Conservation (phyloP, 1,140 invertebrate genomes). For the Vanessa atalanta region DNA sequence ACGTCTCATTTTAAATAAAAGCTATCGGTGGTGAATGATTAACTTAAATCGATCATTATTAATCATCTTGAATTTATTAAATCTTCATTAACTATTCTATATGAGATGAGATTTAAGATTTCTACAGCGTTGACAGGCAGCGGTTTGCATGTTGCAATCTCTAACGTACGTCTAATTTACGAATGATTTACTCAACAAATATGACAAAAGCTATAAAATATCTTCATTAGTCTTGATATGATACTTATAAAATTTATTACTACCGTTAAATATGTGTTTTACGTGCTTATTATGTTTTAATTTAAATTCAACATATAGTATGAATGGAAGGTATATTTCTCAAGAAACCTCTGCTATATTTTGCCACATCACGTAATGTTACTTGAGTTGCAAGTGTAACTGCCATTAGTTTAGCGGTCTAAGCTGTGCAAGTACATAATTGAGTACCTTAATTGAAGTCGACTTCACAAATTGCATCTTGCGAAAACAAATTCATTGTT, state of each 20-base stretch:
- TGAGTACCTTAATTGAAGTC: conserved; percentile 13
- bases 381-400: not conserved
- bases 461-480: conserved; percentile 13
- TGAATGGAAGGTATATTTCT: not conserved
- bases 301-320: not conserved
- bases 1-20: conserved; percentile 1
- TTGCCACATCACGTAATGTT: not conserved
- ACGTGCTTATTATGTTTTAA: not conserved
- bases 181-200: conserved; percentile 11
- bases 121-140: conserved; percentile 15
- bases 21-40: not conserved
- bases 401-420: conserved; percentile 6
- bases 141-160: conserved; percentile 13
- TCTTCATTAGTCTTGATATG: not conserved
- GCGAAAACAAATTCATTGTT: conserved; percentile 18
- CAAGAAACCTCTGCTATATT: not conserved
- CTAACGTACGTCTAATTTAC: conserved; percentile 5
- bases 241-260: not conserved
- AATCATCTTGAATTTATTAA: not conserved
- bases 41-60: not conserved
- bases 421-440: conserved; percentile 9
- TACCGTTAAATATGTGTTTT: too few species aligned
- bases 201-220: not conserved
- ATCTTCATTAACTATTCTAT: not conserved
- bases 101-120: conserved; percentile 11